Base-by-base conservation (phyloP, 2,113 vertebrate species). In the Saccopteryx leptura region DNA sequence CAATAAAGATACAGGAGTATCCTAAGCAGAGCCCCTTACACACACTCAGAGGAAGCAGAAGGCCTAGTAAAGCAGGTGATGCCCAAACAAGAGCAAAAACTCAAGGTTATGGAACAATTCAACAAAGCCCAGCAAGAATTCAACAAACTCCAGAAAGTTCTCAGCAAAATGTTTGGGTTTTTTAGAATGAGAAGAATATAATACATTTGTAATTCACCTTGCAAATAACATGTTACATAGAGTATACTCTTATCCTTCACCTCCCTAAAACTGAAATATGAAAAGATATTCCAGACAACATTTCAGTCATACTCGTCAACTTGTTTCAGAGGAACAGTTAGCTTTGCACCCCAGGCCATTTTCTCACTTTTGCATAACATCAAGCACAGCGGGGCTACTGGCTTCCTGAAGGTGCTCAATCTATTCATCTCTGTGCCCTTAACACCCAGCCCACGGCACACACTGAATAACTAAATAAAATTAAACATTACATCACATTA, bases 251-350 rank as follows among this genome's bases (percentile, higher is more conserved):
- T 93, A 76, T 18, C 82, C 50, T 58, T 86, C 21, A 79, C 60
- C 23, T 80, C 15, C 65, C 14, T 79, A 75, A 69, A 88, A 56
- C 0, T 61, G 28, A 93, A 95, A 90, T 24, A 82, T 54, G 11
- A 82, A 66, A 93, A 93, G 56, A 83, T 79, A 93, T 31, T 8
- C 24, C 21, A 89, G 58, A 68, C 33, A 74, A 56, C n/a, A 68
- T 65, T 68, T 72, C 52, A 33, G 54, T 54, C n/a, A 39, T 52
- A 21, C 48, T 92, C 7, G 8, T 87, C 23, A 15, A 46, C 9
- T 60, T n/a, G 19, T 91, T 60, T 28, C 75, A 3, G 21, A 72
- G 7, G 5, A 60, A 56, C n/a, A 7, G 52, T 52, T 31, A 19
- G 21, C 69, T 65, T n/a, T n/a, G 24, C 11, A 33, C 17, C n/a